phyloP scores from a whole-genome alignment of 2,797 vertebrate species.

The Salmo trutta region DNA sequence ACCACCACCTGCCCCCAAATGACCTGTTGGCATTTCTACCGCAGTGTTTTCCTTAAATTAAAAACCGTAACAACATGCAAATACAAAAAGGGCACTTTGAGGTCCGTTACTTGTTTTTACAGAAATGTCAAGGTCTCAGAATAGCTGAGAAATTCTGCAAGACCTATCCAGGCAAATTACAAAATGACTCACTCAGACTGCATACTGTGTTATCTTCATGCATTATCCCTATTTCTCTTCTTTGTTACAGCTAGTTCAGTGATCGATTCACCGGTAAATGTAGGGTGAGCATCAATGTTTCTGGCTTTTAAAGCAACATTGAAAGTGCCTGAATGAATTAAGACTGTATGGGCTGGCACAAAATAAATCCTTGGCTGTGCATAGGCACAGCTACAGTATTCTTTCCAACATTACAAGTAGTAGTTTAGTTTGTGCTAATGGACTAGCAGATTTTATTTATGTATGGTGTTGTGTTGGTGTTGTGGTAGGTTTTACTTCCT shows the following conservation, averaged over 20 bases:
- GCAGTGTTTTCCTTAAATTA: background rate
- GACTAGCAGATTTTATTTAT: constrained; percentile 19
- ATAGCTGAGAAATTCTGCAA: background rate
- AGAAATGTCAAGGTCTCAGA: constrained; percentile 6
- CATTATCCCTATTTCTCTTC: background rate
- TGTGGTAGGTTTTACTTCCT: background rate
- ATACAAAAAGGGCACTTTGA: background rate
- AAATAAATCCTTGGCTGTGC: background rate
- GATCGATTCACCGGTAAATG: background rate
- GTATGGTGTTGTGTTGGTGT: background rate
- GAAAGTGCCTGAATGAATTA: background rate
- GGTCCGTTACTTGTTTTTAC: constrained; percentile 2
- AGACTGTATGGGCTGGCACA: background rate
- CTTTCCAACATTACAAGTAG: background rate
- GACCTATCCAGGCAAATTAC: constrained; percentile 1
- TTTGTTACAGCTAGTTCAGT: background rate
- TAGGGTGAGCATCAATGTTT: background rate
- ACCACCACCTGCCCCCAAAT: background rate
- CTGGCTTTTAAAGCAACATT: background rate
- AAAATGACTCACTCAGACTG: background rate
- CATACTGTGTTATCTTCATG: background rate
- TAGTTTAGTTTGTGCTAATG: background rate
- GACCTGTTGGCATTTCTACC: constrained; percentile 4
- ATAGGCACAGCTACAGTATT: background rate
- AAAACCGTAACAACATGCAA: background rate